phyloP scores from a whole-genome alignment of 2,797 vertebrate genomes.

The Sebastes reedi region DNA sequence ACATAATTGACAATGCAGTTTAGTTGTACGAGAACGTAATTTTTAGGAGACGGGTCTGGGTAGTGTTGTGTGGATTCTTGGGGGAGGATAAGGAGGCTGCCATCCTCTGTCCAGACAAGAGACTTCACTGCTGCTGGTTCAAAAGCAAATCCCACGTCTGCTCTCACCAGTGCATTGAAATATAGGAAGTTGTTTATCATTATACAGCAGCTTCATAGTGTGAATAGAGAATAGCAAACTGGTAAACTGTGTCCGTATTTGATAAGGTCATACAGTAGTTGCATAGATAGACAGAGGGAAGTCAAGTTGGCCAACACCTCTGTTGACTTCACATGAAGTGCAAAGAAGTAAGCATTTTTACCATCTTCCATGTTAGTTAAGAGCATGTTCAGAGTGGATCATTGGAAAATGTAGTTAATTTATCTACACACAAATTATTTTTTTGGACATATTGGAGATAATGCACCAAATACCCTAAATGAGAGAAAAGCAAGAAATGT shows the following conservation, averaged over 20 bases:
- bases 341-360: neutral
- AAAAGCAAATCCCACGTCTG: neutral
- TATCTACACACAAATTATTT: neutral
- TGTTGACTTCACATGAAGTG: neutral
- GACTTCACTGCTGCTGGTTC: neutral
- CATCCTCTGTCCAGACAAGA: neutral
- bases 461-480: neutral
- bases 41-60: neutral
- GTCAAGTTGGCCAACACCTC: neutral
- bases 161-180: neutral
- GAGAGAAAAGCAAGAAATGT: too few relatives aligned
- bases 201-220: neutral
- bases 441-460: neutral
- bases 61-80: constrained; percentile 16
- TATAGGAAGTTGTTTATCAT: neutral
- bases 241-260: neutral
- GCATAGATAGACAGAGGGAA: neutral
- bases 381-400: too few relatives aligned
- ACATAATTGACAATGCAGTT: too few relatives aligned
- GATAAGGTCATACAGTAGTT: neutral
- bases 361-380: neutral
- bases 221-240: neutral
- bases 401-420: neutral
- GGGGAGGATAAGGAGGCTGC: neutral
- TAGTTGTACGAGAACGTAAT: too few relatives aligned